A percentile compares a stretch with the other conserved stretches of the same genome.
Evolutionary conservation across 2,888 invertebrate species (phyloP).

Genomic region (Alsophila aescularia): DNA sequence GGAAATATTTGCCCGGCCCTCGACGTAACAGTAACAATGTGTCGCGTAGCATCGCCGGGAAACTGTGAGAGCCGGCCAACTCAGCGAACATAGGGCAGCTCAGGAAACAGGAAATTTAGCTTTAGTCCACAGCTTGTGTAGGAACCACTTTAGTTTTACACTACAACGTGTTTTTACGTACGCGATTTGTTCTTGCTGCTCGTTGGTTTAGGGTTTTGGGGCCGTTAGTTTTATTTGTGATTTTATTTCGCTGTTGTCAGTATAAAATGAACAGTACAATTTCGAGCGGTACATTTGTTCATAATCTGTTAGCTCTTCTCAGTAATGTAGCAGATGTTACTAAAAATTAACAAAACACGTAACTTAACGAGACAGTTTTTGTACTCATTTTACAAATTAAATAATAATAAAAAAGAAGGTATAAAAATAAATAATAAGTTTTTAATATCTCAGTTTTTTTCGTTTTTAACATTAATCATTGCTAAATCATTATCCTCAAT

Average conservation of each 20-base stretch:
- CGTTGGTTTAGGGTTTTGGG: conserved; percentile 8
- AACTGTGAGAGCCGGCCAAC: neutral
- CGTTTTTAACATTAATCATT: too few relatives aligned
- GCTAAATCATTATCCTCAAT: too few relatives aligned
- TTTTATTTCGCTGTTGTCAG: conserved; percentile 9
- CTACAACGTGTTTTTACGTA: conserved; percentile 14
- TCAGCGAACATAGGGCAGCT: too few relatives aligned
- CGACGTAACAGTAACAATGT: conserved; percentile 30
- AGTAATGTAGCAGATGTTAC: too few relatives aligned
- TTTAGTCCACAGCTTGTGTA: neutral
- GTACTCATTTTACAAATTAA: too few relatives aligned
- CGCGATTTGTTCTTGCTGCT: conserved; percentile 14
- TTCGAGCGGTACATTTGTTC: neutral
- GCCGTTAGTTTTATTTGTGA: conserved; percentile 7
- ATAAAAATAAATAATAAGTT: too few relatives aligned
- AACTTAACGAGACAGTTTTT: too few relatives aligned
- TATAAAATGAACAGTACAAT: neutral
- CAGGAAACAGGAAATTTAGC: conserved; percentile 8
- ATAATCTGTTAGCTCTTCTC: neutral
- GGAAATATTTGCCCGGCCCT: conserved; percentile 40
- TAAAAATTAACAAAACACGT: too few relatives aligned
- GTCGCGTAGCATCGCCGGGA: conserved; percentile 13
- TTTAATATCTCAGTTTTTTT: too few relatives aligned
- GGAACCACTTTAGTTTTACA: conserved; percentile 20
- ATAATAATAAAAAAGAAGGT: too few relatives aligned